phyloP scores from a whole-genome alignment of 2,888 invertebrate genomes.

The Melinaea marsaeus region DNA sequence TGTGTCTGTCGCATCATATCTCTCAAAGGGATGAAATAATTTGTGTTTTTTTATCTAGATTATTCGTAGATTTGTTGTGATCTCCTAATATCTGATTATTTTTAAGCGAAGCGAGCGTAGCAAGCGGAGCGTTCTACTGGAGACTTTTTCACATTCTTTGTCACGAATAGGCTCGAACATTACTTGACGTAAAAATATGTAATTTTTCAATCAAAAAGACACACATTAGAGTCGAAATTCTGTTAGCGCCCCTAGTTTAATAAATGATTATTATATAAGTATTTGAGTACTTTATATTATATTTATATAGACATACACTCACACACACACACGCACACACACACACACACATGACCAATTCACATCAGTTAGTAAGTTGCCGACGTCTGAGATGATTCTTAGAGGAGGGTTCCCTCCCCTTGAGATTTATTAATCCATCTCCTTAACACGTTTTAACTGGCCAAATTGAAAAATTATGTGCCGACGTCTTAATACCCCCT shows the following conservation, averaged over 20 bases:
- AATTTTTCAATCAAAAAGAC: too few relatives aligned
- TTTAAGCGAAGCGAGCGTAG: neutral
- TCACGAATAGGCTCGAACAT: too few relatives aligned
- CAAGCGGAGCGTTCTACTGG: too few relatives aligned
- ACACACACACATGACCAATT: neutral
- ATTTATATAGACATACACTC: neutral
- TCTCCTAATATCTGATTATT: too few relatives aligned
- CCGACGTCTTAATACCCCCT: conserved; percentile 47
- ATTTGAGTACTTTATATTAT: neutral
- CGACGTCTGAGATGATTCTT: neutral
- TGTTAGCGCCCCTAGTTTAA: neutral
- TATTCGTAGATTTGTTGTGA: too few relatives aligned
- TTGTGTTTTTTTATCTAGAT: too few relatives aligned
- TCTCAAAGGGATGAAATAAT: too few relatives aligned
- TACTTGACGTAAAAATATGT: too few relatives aligned
- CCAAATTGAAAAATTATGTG: conserved; percentile 72
- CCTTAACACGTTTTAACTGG: conserved; percentile 67
- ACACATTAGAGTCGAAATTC: too few relatives aligned
- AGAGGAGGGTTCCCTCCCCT: conserved; percentile 47
- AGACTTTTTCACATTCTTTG: too few relatives aligned
- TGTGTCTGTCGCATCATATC: too few relatives aligned
- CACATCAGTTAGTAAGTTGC: neutral
- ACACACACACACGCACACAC: neutral
- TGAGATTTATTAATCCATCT: conserved; percentile 76
- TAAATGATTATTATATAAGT: conserved; percentile 4